Conservation (phyloP, 2,888 invertebrate species). For the Campoletis raptor region DNA sequence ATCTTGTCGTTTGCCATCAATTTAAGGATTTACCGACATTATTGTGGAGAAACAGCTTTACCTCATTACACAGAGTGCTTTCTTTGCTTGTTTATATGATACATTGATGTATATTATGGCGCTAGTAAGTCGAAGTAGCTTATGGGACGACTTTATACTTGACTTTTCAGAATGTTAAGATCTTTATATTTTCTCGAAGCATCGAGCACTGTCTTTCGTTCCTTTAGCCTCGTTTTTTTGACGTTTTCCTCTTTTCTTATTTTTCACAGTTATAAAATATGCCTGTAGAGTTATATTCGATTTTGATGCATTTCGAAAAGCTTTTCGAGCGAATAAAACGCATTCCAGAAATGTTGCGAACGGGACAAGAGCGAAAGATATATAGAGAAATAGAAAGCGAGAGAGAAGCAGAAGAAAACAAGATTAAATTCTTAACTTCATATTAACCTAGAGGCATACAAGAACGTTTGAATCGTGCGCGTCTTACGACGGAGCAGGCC, state of each 20-base stretch:
- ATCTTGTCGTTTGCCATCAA: slow-evolving; percentile 56
- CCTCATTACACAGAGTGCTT: slow-evolving; percentile 65
- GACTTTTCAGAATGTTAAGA: slow-evolving; percentile 28
- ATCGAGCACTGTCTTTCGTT: slow-evolving; percentile 12
- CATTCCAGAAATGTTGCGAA: slow-evolving; percentile 35
- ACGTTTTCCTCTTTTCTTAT: neutral
- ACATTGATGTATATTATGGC: slow-evolving; percentile 8
- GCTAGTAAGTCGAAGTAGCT: slow-evolving; percentile 22
- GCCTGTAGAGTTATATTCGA: neutral
- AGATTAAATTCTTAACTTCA: slow-evolving; percentile 52
- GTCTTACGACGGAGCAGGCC: neutral
- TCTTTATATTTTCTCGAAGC: slow-evolving; percentile 39
- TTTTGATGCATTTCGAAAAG: slow-evolving; percentile 44
- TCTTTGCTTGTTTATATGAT: slow-evolving; percentile 54
- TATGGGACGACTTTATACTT: slow-evolving; percentile 47
- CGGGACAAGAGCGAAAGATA: neutral
- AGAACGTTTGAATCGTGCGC: neutral
- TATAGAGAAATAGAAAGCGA: neutral
- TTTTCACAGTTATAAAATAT: neutral
- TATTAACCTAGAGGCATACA: slow-evolving; percentile 29
- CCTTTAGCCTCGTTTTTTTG: neutral
- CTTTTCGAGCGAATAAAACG: slow-evolving; percentile 46
- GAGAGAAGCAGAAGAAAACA: slow-evolving; percentile 18
- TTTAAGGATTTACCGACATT: slow-evolving; percentile 38
- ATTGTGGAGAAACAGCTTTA: slow-evolving; percentile 59